phyloP scores from a whole-genome alignment of 2,113 vertebrate genomes.

The Percopsis transmontana region DNA sequence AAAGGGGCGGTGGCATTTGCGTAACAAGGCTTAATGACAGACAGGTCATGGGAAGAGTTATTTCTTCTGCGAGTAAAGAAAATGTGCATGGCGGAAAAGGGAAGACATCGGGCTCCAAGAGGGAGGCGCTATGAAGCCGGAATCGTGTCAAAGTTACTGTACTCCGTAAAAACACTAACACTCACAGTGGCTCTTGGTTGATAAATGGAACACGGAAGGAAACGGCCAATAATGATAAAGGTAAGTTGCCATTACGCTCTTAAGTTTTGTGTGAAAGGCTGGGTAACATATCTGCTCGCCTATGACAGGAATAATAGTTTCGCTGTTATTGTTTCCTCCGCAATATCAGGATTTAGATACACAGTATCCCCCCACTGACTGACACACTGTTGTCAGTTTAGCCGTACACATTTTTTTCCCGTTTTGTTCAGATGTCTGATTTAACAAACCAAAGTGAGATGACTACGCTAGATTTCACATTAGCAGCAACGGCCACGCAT shows the following conservation, averaged over 20 bases:
- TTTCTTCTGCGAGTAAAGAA: slow-evolving; percentile 41
- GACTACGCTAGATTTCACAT: background rate
- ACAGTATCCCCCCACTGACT: too few relatives aligned
- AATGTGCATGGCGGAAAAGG: slow-evolving; percentile 18
- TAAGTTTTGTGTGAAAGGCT: background rate
- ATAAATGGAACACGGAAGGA: slow-evolving; percentile 6
- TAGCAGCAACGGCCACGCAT: background rate
- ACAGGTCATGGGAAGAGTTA: slow-evolving; percentile 13
- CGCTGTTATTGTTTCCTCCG: background rate
- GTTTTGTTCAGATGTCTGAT: background rate
- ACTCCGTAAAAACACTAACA: slow-evolving; percentile 6
- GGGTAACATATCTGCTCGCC: slow-evolving; percentile 14
- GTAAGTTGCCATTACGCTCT: slow-evolving; percentile 13
- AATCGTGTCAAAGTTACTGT: slow-evolving; percentile 33
- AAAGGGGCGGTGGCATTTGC: background rate
- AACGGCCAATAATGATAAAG: background rate
- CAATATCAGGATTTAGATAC: too few relatives aligned
- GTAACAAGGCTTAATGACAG: background rate
- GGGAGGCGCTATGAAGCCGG: slow-evolving; percentile 46
- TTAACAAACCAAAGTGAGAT: background rate
- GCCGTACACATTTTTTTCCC: background rate
- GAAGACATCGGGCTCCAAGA: slow-evolving; percentile 10
- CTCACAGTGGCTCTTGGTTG: background rate
- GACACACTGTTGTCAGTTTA: background rate
- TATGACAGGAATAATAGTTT: slow-evolving; percentile 17